These are phyloP conservation scores for Pentalonia nigronervosa DNA, from an alignment of 1,140 invertebrate species.

Conservation along the genomic window DNA sequence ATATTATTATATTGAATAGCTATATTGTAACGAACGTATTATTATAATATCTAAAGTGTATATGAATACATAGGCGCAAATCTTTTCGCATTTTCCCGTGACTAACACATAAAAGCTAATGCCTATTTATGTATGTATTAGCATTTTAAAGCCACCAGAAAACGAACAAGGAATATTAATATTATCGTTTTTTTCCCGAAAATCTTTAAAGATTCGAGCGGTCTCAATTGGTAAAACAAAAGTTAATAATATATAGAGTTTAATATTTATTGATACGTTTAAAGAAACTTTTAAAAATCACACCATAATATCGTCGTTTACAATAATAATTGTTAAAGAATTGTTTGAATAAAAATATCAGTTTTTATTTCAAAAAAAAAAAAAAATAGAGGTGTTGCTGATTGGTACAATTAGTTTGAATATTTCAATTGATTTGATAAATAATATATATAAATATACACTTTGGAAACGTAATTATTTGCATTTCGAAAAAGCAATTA, in stretches of 20 bases:
- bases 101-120: background rate
- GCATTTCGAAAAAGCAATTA: too few species aligned
- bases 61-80: background rate
- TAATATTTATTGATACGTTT: background rate
- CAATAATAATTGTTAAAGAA: background rate
- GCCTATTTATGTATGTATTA: background rate
- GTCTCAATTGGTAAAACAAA: background rate
- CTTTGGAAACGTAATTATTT: too few species aligned
- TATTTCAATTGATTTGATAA: too few species aligned
- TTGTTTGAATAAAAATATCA: background rate
- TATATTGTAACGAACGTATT: background rate
- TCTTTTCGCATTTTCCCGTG: background rate
- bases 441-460: too few species aligned
- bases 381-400: too few species aligned
- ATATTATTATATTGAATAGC: background rate
- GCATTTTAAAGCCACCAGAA: background rate
- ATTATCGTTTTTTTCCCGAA: background rate
- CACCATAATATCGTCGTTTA: background rate
- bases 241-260: background rate
- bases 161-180: background rate
- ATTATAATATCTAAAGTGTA: background rate
- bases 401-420: too few species aligned
- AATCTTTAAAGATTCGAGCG: background rate
- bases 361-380: background rate
- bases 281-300: background rate